A percentile compares a stretch with the other conserved stretches of the same genome.
These are phyloP conservation scores for Galago senegalensis DNA, from an alignment of 2,797 vertebrate species.

Conservation along the genomic window DNA sequence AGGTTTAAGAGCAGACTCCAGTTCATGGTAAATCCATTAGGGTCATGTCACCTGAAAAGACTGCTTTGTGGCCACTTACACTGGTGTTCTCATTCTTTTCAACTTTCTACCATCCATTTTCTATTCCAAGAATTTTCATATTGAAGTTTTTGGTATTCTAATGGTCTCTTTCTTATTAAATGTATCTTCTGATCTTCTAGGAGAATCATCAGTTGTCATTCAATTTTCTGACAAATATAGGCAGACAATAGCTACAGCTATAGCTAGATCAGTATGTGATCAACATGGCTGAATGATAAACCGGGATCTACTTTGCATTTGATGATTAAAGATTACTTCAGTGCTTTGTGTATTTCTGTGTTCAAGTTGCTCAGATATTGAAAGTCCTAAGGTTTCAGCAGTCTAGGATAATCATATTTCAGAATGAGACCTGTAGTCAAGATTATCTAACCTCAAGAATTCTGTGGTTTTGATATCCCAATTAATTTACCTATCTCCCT, in stretches of 20 bases:
- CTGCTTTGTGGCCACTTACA: neutral
- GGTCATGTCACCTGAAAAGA: neutral
- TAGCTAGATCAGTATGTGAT: constrained; percentile 13
- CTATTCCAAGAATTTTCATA: constrained; percentile 43
- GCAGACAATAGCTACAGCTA: constrained; percentile 8
- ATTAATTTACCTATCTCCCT: constrained; percentile 41
- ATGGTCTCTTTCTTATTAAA: constrained; percentile 46
- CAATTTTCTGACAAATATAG: constrained; percentile 65
- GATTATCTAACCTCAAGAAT: neutral
- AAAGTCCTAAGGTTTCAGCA: neutral
- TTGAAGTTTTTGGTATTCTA: constrained; percentile 4
- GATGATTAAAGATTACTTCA: constrained; percentile 54
- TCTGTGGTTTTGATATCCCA: constrained; percentile 14
- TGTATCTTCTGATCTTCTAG: constrained; percentile 30
- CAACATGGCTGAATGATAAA: constrained; percentile 39
- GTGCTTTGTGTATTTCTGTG: neutral
- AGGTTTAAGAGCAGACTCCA: neutral
- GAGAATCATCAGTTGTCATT: constrained; percentile 24
- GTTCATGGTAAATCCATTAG: neutral
- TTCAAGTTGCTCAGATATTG: neutral
- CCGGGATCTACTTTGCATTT: constrained; percentile 60
- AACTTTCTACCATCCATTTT: constrained; percentile 28
- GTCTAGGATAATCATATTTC: neutral
- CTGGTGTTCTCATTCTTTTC: neutral
- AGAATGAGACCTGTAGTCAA: neutral